phyloP scores from a whole-genome alignment of 2,113 vertebrate species.

The Ibidorhyncha struthersii region DNA sequence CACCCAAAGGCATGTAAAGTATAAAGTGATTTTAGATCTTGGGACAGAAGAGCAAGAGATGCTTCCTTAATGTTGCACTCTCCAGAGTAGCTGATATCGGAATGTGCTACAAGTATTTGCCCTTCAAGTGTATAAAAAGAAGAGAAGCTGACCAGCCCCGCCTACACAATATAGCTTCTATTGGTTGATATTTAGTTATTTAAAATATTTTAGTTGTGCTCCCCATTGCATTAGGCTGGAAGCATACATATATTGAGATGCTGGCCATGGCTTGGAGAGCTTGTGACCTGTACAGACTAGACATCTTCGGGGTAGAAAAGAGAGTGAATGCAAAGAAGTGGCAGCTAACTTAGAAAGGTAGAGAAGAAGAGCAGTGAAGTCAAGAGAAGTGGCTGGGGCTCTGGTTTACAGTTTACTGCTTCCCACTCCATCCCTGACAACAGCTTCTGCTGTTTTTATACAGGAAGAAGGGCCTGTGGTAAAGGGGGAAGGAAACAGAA shows the following conservation, averaged over 20 bases:
- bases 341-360: neutral
- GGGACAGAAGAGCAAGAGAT: neutral
- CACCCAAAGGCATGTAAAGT: neutral
- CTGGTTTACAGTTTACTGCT: neutral
- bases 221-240: neutral
- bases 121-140: neutral
- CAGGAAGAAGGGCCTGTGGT: neutral
- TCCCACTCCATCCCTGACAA: neutral
- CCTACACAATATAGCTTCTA: neutral
- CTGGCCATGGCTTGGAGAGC: neutral
- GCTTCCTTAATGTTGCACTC: neutral
- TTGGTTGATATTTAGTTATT: neutral
- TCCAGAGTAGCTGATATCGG: neutral
- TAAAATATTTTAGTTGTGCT: neutral
- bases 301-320: neutral
- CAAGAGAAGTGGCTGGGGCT: neutral
- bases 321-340: neutral
- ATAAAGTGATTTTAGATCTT: neutral
- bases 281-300: neutral
- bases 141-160: neutral
- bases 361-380: neutral
- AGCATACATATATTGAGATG: neutral
- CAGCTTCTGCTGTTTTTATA: neutral
- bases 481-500: neutral
- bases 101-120: neutral